phyloP scores from a whole-genome alignment of 2,888 invertebrate species.

The Chrysopilus asiliformis region DNA sequence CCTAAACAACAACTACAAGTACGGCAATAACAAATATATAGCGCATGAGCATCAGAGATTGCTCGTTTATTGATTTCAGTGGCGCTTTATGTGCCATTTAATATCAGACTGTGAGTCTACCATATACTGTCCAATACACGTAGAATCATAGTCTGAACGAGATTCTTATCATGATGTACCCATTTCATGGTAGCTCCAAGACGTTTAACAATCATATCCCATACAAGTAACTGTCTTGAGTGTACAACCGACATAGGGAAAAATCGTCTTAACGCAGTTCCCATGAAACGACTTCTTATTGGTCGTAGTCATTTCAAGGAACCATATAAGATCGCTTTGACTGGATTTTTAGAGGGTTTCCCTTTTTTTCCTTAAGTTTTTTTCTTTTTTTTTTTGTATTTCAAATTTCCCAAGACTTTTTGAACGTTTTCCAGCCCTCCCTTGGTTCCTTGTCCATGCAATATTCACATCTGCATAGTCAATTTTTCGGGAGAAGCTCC shows the following conservation, averaged over 20 bases:
- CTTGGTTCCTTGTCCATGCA: too few species aligned
- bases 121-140: conserved; percentile 1
- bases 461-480: too few species aligned
- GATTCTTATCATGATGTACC: conserved; percentile 17
- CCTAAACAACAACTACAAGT: conserved; percentile 7
- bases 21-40: too few species aligned
- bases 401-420: too few species aligned
- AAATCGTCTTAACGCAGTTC: conserved; percentile 15
- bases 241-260: conserved; percentile 4
- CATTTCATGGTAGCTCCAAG: conserved; percentile 14
- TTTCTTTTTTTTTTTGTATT: neutral
- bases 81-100: conserved; percentile 18
- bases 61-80: conserved; percentile 20
- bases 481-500: too few species aligned
- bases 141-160: conserved; percentile 13
- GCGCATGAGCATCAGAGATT: conserved; percentile 19
- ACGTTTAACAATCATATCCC: too few species aligned
- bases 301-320: conserved; percentile 20
- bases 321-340: conserved; percentile 15
- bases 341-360: conserved; percentile 12
- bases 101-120: conserved; percentile 11
- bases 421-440: too few species aligned
- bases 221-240: too few species aligned
- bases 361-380: neutral
- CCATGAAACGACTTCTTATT: conserved; percentile 24